Evolutionary conservation across 2,888 invertebrate genomes (phyloP).

Genomic region (Crematogaster levior): DNA sequence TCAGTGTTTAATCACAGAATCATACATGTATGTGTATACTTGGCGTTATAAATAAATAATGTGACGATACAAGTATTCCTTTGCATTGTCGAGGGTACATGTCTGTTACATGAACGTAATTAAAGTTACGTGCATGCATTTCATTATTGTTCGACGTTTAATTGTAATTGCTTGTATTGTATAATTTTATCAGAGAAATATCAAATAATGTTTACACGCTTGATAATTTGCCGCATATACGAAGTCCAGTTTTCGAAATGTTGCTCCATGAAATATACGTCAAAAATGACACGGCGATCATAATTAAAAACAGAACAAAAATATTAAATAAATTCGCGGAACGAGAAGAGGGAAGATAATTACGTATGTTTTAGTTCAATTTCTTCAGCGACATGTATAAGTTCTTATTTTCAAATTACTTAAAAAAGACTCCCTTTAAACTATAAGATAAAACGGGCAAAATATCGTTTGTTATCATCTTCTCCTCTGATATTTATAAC

Average conservation of each 20-base stretch:
- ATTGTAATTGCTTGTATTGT: neutral
- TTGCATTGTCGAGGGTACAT: neutral
- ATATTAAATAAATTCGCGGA: slow-evolving; percentile 51
- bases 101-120: neutral
- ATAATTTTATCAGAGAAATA: neutral
- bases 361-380: neutral
- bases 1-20: neutral
- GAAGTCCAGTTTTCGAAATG: neutral
- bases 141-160: neutral
- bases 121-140: neutral
- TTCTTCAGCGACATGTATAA: neutral
- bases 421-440: neutral
- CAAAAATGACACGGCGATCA: neutral
- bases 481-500: neutral
- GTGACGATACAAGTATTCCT: neutral
- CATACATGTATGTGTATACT: neutral
- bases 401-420: neutral
- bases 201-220: neutral
- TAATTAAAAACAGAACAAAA: slow-evolving; percentile 40
- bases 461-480: neutral
- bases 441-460: neutral
- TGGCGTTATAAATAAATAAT: neutral
- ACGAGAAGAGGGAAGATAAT: slow-evolving; percentile 52
- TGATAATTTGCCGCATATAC: neutral
- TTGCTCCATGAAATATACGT: neutral